Evolutionary conservation across 1,140 invertebrate species (phyloP).

Genomic region (Anoplolepis gracilipes): DNA sequence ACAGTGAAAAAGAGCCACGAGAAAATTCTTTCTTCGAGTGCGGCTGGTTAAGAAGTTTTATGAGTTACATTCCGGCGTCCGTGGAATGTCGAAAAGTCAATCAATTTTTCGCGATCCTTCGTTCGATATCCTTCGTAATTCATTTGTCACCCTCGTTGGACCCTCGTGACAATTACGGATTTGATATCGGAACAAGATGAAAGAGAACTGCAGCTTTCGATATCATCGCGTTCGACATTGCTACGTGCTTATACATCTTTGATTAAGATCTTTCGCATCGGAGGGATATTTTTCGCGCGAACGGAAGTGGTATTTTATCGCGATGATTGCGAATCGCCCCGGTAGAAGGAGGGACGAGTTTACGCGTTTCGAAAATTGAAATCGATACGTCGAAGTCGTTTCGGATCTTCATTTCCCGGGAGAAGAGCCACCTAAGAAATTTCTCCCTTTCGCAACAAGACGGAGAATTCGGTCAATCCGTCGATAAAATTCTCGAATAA

Average conservation of each 20-base stretch:
- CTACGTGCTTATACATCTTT: slow-evolving; percentile 50
- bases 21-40: slow-evolving; percentile 72
- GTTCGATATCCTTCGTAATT: neutral
- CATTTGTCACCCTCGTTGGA: slow-evolving; percentile 5
- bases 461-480: slow-evolving; percentile 52
- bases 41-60: slow-evolving; percentile 77
- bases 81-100: slow-evolving; percentile 74
- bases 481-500: slow-evolving; percentile 50
- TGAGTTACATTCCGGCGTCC: slow-evolving; percentile 70
- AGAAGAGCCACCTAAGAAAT: slow-evolving; percentile 45
- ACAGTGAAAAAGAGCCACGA: slow-evolving; percentile 53
- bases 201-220: slow-evolving; percentile 30
- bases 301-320: neutral
- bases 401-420: slow-evolving; percentile 33
- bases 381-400: slow-evolving; percentile 24
- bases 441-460: neutral
- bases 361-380: slow-evolving; percentile 15
- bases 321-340: neutral
- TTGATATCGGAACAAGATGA: slow-evolving; percentile 5
- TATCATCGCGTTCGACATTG: neutral
- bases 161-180: neutral
- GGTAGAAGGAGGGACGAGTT: neutral
- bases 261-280: slow-evolving; percentile 51
- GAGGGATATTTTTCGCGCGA: neutral
- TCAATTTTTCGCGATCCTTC: slow-evolving; percentile 69